Evolutionary conservation across 2,888 invertebrate species (phyloP).

Genomic region (Leptodirus hochenwartii): DNA sequence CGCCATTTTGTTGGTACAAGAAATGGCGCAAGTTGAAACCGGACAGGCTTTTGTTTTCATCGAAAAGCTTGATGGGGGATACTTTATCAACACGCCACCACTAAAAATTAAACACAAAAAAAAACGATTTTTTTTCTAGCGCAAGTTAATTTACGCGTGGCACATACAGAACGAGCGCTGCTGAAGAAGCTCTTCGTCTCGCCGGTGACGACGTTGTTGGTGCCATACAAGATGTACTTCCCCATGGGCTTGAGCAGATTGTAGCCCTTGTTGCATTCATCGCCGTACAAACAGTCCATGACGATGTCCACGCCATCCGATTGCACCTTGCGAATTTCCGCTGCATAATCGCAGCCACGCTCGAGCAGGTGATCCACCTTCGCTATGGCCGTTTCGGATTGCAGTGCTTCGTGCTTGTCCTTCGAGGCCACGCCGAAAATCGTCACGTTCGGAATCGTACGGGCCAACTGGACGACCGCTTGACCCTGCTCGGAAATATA

Average conservation of each 20-base stretch:
- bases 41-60: conserved; percentile 70
- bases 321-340: conserved; percentile 62
- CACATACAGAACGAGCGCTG: conserved; percentile 70
- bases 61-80: conserved; percentile 72
- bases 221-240: conserved; percentile 72
- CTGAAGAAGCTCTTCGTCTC: conserved; percentile 86
- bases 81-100: conserved; percentile 92
- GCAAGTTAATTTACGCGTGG: neutral
- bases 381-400: conserved; percentile 38
- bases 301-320: conserved; percentile 74
- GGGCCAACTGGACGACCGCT: conserved; percentile 66
- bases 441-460: conserved; percentile 62
- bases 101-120: conserved; percentile 26
- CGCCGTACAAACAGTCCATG: conserved; percentile 74
- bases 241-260: conserved; percentile 73
- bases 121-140: conserved; percentile 1
- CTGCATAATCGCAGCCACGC: conserved; percentile 61
- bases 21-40: conserved; percentile 72
- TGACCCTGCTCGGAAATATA: conserved; percentile 42
- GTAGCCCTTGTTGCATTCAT: conserved; percentile 75
- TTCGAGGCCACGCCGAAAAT: conserved; percentile 75
- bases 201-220: conserved; percentile 75
- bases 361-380: conserved; percentile 60
- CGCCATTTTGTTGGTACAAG: conserved; percentile 59
- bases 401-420: conserved; percentile 68